These are phyloP conservation scores for Sebastes minor DNA, from an alignment of 2,797 vertebrate genomes.

Conservation along the genomic window DNA sequence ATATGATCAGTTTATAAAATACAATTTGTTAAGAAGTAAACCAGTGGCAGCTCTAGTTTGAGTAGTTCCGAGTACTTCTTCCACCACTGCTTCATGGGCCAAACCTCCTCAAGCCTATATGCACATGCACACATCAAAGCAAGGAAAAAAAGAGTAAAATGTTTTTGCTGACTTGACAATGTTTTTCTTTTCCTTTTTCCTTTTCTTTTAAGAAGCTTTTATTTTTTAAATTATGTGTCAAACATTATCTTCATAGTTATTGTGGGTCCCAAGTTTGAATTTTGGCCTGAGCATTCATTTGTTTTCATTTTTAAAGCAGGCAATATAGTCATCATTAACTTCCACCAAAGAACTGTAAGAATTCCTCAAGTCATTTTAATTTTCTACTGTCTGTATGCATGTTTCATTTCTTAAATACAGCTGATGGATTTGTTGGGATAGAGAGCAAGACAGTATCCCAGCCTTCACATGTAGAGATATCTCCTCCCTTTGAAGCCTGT, in stretches of 20 bases:
- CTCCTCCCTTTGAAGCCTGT: constrained; percentile 35
- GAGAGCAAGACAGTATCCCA: background rate
- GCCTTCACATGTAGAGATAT: background rate
- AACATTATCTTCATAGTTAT: background rate
- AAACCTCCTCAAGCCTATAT: background rate
- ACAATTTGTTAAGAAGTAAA: no score
- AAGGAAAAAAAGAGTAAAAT: background rate
- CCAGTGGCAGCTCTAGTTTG: no score
- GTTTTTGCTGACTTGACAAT: background rate
- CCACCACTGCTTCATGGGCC: background rate
- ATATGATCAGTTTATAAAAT: no score
- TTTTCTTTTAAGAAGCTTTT: background rate
- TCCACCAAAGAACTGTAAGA: background rate
- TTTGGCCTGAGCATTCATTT: background rate
- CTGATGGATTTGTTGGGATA: background rate
- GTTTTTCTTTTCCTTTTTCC: background rate
- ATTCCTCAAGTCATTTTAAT: background rate
- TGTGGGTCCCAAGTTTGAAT: background rate
- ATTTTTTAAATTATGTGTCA: background rate
- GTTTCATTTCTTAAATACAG: background rate
- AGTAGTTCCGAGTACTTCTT: no score
- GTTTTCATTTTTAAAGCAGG: background rate
- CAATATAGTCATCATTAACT: background rate
- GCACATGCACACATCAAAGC: background rate
- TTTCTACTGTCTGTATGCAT: background rate